Evolutionary conservation across 2,797 vertebrate species (phyloP).

Genomic region (Anas bernieri): DNA sequence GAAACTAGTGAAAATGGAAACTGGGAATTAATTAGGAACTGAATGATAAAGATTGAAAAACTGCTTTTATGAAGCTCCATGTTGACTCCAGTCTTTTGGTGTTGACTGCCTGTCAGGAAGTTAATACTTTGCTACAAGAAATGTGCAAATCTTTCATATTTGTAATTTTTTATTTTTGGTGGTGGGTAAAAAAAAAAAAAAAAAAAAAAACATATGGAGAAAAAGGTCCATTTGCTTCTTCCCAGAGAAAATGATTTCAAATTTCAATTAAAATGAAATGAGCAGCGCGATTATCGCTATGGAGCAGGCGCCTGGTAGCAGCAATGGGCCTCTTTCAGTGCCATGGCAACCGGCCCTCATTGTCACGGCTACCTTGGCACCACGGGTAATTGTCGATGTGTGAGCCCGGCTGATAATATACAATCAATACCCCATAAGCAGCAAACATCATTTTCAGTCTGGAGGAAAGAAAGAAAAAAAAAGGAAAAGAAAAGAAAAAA

Average conservation of each 20-base stretch:
- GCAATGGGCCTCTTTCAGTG: constrained; percentile 83
- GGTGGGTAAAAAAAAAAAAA: neutral
- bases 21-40: constrained; percentile 54
- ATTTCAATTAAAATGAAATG: constrained; percentile 89
- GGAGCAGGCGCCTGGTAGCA: constrained; percentile 80
- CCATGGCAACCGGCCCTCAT: constrained; percentile 86
- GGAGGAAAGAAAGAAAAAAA: neutral
- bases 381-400: constrained; percentile 84
- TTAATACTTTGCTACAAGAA: constrained; percentile 70
- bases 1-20: constrained; percentile 25
- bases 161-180: neutral
- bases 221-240: constrained; percentile 78
- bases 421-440: constrained; percentile 84
- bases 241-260: constrained; percentile 81
- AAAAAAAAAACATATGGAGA: neutral
- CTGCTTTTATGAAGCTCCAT: constrained; percentile 19
- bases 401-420: constrained; percentile 87
- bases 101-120: constrained; percentile 44
- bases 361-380: constrained; percentile 85
- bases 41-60: constrained; percentile 49
- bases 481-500: neutral
- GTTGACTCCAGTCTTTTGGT: neutral
- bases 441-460: constrained; percentile 78
- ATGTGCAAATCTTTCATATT: constrained; percentile 69
- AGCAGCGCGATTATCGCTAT: constrained; percentile 84